Percentiles rank a stretch among this genome's conserved stretches.
Evolutionary conservation across 2,888 invertebrate genomes (phyloP).

Genomic region (Cinara cedri): DNA sequence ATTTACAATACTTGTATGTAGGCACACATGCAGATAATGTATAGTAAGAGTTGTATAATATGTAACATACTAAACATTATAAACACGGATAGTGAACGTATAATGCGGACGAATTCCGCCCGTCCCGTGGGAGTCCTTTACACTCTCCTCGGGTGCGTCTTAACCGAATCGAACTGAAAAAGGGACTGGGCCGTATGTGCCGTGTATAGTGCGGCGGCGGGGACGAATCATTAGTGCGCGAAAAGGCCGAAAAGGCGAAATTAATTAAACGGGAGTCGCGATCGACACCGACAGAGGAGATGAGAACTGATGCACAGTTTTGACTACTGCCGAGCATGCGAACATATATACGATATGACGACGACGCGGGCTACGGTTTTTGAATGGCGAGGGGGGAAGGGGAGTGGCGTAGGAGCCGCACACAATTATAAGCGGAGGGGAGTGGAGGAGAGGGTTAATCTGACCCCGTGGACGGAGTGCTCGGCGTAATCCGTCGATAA

Average conservation of each 20-base stretch:
- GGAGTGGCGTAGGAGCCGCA: too few species aligned
- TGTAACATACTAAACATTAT: too few species aligned
- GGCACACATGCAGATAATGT: too few species aligned
- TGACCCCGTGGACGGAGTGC: conserved; percentile 28
- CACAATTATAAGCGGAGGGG: too few species aligned
- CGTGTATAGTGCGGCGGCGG: too few species aligned
- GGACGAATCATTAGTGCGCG: conserved; percentile 28
- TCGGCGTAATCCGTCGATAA: conserved; percentile 53
- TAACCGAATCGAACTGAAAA: neutral
- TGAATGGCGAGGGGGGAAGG: too few species aligned
- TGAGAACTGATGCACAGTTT: neutral
- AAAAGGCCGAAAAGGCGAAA: conserved; percentile 48
- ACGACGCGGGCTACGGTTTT: too few species aligned
- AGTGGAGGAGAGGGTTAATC: conserved; percentile 35
- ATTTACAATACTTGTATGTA: too few species aligned
- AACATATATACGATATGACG: too few species aligned
- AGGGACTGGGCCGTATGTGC: neutral
- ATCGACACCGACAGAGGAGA: neutral
- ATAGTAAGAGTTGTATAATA: too few species aligned
- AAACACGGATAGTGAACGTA: too few species aligned
- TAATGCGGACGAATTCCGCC: too few species aligned
- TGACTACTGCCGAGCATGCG: conserved; percentile 59
- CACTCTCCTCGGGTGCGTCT: neutral
- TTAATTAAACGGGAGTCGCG: conserved; percentile 54
- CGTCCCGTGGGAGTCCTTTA: neutral